Percentiles rank a stretch among this genome's conserved stretches.
These are phyloP conservation scores for Drosophila niveifrons DNA, from an alignment of 2,888 invertebrate genomes.

Conservation along the genomic window DNA sequence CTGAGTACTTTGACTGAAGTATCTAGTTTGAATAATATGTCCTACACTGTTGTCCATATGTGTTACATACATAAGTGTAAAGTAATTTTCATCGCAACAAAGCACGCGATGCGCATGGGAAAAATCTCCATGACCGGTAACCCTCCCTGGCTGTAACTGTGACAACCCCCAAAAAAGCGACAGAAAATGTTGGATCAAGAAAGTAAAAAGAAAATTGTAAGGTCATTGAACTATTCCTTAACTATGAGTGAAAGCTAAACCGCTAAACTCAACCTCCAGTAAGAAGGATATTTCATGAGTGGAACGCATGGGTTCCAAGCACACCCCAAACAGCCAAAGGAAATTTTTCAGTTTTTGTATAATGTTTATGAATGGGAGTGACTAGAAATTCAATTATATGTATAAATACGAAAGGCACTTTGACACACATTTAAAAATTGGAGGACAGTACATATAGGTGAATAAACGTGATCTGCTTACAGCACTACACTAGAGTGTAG, in stretches of 20 bases:
- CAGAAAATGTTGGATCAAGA: slow-evolving; percentile 65
- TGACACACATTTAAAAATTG: too few relatives aligned
- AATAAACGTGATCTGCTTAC: too few relatives aligned
- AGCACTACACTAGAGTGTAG: too few relatives aligned
- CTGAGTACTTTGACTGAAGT: too few relatives aligned
- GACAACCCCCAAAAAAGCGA: slow-evolving; percentile 25
- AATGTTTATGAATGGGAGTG: neutral
- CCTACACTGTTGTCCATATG: too few relatives aligned
- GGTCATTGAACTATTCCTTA: slow-evolving; percentile 73
- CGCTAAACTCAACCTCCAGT: slow-evolving; percentile 40
- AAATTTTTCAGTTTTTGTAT: slow-evolving; percentile 20
- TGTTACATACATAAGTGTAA: slow-evolving; percentile 43
- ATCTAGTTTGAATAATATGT: too few relatives aligned
- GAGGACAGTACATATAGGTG: too few relatives aligned
- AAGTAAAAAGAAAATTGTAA: slow-evolving; percentile 71
- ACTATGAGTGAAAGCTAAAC: slow-evolving; percentile 52
- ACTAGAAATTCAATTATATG: too few relatives aligned
- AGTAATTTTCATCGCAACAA: slow-evolving; percentile 20
- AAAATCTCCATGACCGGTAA: slow-evolving; percentile 32
- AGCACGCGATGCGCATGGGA: slow-evolving; percentile 72
- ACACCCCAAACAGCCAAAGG: slow-evolving; percentile 50
- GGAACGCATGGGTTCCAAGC: slow-evolving; percentile 18
- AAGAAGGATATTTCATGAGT: slow-evolving; percentile 36
- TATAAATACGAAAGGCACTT: too few relatives aligned
- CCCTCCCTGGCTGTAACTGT: slow-evolving; percentile 50